phyloP scores from a whole-genome alignment of 1,140 invertebrate species.

The Tetraneura akinire region DNA sequence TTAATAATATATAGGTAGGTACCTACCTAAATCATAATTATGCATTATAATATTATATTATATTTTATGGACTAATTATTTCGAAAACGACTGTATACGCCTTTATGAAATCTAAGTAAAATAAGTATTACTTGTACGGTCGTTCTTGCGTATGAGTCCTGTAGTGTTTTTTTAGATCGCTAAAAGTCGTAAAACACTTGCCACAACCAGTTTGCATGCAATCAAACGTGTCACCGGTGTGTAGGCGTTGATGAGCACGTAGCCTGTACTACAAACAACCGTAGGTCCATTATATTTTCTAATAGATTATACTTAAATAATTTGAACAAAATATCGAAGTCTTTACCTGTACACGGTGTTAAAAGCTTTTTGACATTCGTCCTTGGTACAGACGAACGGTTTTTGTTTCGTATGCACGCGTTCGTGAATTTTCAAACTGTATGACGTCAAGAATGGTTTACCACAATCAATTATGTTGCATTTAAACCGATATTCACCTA shows the following conservation, averaged over 20 bases:
- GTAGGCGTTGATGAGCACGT: constrained; percentile 86
- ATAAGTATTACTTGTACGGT: constrained; percentile 77
- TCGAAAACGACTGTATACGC: no score
- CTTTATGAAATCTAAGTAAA: no score
- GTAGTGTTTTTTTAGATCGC: constrained; percentile 90
- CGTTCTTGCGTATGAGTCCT: constrained; percentile 89
- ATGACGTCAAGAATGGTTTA: constrained; percentile 92
- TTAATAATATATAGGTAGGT: no score
- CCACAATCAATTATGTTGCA: constrained; percentile 84
- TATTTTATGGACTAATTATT: no score
- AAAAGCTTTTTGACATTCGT: constrained; percentile 87
- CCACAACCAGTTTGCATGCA: constrained; percentile 80
- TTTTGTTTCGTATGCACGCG: constrained; percentile 94
- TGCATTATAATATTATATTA: no score
- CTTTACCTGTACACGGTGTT: constrained; percentile 85
- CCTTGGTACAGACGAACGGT: constrained; percentile 78
- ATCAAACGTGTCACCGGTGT: constrained; percentile 94
- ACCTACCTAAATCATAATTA: no score
- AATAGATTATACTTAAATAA: constrained; percentile 37
- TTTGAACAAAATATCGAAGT: constrained; percentile 24
- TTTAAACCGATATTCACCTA: constrained; percentile 92
- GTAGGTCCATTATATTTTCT: constrained; percentile 48
- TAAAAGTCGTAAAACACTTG: constrained; percentile 91
- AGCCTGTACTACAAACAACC: constrained; percentile 64
- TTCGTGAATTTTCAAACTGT: constrained; percentile 92